phyloP scores from a whole-genome alignment of 2,888 invertebrate genomes.

The Hyposoter dolosus region DNA sequence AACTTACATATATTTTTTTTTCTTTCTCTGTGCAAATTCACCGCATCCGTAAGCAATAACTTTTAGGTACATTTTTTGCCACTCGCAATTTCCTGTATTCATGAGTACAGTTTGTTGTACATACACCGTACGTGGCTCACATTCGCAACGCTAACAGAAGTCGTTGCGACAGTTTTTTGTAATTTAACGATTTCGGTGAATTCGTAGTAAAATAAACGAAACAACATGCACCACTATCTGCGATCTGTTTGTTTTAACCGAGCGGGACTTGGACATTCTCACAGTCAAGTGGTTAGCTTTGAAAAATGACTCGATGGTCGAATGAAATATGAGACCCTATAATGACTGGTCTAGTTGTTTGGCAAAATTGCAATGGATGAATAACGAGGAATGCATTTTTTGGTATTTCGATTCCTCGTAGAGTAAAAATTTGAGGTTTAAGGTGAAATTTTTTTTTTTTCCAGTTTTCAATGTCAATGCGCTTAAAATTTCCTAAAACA shows the following conservation, averaged over 20 bases:
- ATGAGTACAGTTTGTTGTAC: slow-evolving; percentile 3
- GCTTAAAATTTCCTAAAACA: no score
- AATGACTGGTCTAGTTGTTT: background rate
- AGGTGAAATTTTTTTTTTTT: no score
- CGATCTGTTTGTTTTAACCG: background rate
- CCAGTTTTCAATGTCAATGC: background rate
- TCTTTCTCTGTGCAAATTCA: slow-evolving; percentile 15
- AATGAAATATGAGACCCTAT: background rate
- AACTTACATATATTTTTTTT: slow-evolving; percentile 33
- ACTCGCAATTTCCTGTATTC: slow-evolving; percentile 8
- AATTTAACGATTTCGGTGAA: background rate
- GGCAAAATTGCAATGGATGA: background rate
- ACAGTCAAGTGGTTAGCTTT: background rate
- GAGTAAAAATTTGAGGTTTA: no score
- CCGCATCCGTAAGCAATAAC: slow-evolving; percentile 14
- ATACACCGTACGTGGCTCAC: background rate
- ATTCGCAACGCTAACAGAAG: background rate
- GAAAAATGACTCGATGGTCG: background rate
- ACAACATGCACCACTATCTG: background rate
- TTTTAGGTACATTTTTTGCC: slow-evolving; percentile 29
- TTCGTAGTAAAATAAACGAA: background rate
- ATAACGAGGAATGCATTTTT: background rate
- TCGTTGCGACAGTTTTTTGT: background rate
- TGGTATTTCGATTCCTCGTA: background rate
- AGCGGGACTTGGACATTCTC: background rate